These are phyloP conservation scores for Xiphorhynchus erythropygius DNA, from an alignment of 2,797 vertebrate species.

Conservation along the genomic window DNA sequence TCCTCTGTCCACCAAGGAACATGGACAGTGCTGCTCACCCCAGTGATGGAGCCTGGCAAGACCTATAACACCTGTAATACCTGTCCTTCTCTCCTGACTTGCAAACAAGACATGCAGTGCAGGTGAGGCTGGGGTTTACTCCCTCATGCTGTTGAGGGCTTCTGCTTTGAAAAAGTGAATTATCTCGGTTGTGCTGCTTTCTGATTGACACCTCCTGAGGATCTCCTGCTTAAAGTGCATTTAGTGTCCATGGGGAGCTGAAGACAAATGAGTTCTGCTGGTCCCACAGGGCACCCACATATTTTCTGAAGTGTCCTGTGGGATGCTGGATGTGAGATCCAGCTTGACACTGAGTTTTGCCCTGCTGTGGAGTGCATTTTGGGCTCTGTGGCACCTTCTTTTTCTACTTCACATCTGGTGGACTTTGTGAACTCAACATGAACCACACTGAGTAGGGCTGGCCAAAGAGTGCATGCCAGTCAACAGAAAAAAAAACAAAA, in stretches of 20 bases:
- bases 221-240: background rate
- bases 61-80: accelerated
- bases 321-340: background rate
- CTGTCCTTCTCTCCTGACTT: background rate
- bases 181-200: accelerated
- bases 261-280: background rate
- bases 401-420: background rate
- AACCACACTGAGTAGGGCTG: accelerated
- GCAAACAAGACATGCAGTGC: accelerated
- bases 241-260: background rate
- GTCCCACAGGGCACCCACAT: background rate
- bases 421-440: background rate
- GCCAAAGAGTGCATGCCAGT: too few species aligned
- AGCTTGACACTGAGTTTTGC: background rate
- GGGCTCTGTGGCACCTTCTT: background rate
- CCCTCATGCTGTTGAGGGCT: background rate
- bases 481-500: background rate
- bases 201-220: background rate
- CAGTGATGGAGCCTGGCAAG: accelerated
- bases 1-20: accelerated
- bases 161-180: background rate
- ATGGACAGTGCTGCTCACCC: accelerated
- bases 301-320: background rate
- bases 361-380: background rate
- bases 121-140: background rate